phyloP scores from a whole-genome alignment of 2,797 vertebrate genomes.

The Petrocephalus schoutedeni region DNA sequence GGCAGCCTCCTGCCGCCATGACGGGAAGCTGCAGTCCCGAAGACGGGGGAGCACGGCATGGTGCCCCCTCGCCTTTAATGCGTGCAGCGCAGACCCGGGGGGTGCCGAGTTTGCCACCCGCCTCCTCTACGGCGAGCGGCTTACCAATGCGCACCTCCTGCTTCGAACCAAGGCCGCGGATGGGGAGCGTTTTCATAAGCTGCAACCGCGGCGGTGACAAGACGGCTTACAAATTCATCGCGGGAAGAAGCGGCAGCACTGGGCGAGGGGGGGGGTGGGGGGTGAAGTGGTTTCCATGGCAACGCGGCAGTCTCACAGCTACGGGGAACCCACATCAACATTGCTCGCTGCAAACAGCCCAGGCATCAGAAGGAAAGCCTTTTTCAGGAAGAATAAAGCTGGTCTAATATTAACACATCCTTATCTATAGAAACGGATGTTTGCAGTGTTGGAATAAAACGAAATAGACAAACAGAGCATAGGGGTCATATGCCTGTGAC shows the following conservation, averaged over 20 bases:
- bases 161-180: neutral
- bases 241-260: slow-evolving; percentile 14
- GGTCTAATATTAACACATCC: slow-evolving; percentile 22
- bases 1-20: neutral
- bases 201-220: slow-evolving; percentile 4
- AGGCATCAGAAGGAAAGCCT: slow-evolving; percentile 12
- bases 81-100: neutral
- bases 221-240: slow-evolving; percentile 17
- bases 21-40: neutral
- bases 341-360: slow-evolving; percentile 17
- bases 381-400: slow-evolving; percentile 22
- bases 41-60: neutral
- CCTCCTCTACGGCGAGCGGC: neutral
- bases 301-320: slow-evolving; percentile 65
- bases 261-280: slow-evolving; percentile 11
- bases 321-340: slow-evolving; percentile 49
- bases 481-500: neutral
- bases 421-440: neutral
- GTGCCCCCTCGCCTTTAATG: neutral
- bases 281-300: slow-evolving; percentile 59
- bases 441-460: slow-evolving; percentile 13
- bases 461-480: neutral
- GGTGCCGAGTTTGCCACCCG: neutral
- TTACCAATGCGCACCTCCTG: neutral
- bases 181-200: slow-evolving; percentile 19